phyloP scores from a whole-genome alignment of 2,888 invertebrate genomes.

The Andrena fulva region DNA sequence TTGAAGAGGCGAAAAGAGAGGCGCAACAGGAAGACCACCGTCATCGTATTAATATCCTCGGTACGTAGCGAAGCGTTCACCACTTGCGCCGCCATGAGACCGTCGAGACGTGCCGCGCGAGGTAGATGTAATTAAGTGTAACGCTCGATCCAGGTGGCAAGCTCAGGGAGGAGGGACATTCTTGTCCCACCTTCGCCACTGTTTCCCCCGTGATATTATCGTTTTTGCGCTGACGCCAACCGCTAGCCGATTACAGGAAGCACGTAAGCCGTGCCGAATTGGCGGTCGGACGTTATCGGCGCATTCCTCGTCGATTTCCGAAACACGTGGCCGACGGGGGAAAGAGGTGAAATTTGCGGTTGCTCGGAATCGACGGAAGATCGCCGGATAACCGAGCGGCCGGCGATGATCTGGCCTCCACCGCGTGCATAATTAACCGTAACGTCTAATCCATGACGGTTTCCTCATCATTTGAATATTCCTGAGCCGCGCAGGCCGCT shows the following conservation, averaged over 20 bases:
- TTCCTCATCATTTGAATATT: slow-evolving; percentile 31
- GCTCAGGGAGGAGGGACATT: slow-evolving; percentile 7
- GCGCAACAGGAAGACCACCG: slow-evolving; percentile 54
- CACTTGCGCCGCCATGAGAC: slow-evolving; percentile 57
- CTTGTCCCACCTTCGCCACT: slow-evolving; percentile 5
- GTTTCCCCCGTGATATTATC: slow-evolving; percentile 32
- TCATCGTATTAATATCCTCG: slow-evolving; percentile 72
- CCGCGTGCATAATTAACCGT: slow-evolving; percentile 40
- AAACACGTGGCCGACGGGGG: slow-evolving; percentile 37
- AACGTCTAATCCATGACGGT: slow-evolving; percentile 36
- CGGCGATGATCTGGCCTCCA: slow-evolving; percentile 13
- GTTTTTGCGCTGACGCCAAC: slow-evolving; percentile 19
- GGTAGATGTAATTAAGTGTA: slow-evolving; percentile 70
- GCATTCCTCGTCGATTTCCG: slow-evolving; percentile 57
- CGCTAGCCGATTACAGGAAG: slow-evolving; percentile 35
- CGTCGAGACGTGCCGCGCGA: slow-evolving; percentile 54
- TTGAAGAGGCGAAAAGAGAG: slow-evolving; percentile 1
- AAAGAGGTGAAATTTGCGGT: slow-evolving; percentile 41
- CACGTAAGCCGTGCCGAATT: slow-evolving; percentile 46
- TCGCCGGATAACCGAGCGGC: slow-evolving; percentile 18
- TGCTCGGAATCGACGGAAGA: slow-evolving; percentile 26
- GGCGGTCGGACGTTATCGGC: slow-evolving; percentile 49
- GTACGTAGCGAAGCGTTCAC: slow-evolving; percentile 73
- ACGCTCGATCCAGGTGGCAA: slow-evolving; percentile 51
- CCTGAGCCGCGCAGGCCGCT: neutral